A percentile compares a stretch with the other conserved stretches of the same genome.
phyloP scores from a whole-genome alignment of 2,797 vertebrate genomes.

The Epinephelus coioides region DNA sequence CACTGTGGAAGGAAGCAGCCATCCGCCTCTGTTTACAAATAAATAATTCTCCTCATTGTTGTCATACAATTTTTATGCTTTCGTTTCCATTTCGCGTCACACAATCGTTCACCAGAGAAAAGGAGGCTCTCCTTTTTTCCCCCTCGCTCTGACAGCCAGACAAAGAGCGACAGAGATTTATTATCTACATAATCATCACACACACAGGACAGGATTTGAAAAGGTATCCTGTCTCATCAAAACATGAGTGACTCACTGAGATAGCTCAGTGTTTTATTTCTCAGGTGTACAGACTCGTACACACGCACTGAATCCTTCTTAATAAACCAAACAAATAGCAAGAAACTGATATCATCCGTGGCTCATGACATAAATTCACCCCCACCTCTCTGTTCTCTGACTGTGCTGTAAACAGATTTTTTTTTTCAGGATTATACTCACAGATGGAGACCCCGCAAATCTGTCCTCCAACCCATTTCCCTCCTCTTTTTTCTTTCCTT shows the following conservation, averaged over 20 bases:
- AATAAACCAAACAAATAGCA: slow-evolving; percentile 48
- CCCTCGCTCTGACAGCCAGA: slow-evolving; percentile 44
- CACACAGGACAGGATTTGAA: slow-evolving; percentile 45
- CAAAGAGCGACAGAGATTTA: slow-evolving; percentile 52
- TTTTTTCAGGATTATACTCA: slow-evolving; percentile 77
- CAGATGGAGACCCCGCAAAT: slow-evolving; percentile 83
- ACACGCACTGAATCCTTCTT: slow-evolving; percentile 25
- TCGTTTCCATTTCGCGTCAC: slow-evolving; percentile 69
- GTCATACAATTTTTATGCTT: slow-evolving; percentile 64
- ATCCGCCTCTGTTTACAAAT: slow-evolving; percentile 69
- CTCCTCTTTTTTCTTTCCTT: slow-evolving; percentile 33
- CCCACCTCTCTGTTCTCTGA: slow-evolving; percentile 43
- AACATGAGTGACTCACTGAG: slow-evolving; percentile 38
- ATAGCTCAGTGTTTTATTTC: slow-evolving; percentile 26
- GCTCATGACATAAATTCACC: slow-evolving; percentile 55
- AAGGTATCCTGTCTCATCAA: slow-evolving; percentile 36
- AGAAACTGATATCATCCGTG: slow-evolving; percentile 55
- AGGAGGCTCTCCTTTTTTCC: slow-evolving; percentile 26
- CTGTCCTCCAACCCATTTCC: slow-evolving; percentile 72
- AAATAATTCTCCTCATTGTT: slow-evolving; percentile 65
- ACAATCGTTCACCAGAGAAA: slow-evolving; percentile 51
- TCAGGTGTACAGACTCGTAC: slow-evolving; percentile 13
- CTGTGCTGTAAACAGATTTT: slow-evolving; percentile 72
- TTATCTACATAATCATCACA: slow-evolving; percentile 53
- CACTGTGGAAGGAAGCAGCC: slow-evolving; percentile 14